A percentile compares a stretch with the other conserved stretches of the same genome.
phyloP scores from a whole-genome alignment of 1,140 invertebrate species.

The Colletes latitarsis region DNA sequence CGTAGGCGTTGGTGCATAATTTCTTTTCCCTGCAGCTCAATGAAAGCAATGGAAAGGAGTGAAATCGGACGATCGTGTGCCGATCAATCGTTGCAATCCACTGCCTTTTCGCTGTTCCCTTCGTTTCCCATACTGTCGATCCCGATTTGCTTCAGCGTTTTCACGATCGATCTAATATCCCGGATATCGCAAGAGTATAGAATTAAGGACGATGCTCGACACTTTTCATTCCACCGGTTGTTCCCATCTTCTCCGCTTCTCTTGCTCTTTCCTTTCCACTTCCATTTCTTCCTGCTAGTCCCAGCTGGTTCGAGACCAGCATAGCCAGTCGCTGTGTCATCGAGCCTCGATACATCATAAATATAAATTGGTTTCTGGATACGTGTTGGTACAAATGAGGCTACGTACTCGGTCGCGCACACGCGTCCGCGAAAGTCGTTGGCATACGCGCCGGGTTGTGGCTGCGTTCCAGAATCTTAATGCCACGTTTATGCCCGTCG shows the following conservation, averaged over 20 bases:
- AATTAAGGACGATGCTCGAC: background rate
- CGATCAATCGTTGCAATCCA: no score
- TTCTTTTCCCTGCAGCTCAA: no score
- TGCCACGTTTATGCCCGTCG: conserved; percentile 2
- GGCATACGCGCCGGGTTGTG: conserved; percentile 11
- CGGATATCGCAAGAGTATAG: background rate
- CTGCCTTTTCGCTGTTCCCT: no score
- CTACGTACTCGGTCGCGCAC: conserved; percentile 17
- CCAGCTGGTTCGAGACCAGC: conserved; percentile 49
- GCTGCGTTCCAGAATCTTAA: conserved; percentile 16
- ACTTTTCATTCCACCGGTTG: conserved; percentile 39
- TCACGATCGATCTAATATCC: no score
- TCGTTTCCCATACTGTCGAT: no score
- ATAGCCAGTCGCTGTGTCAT: conserved; percentile 72
- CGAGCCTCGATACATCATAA: conserved; percentile 69
- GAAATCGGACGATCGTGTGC: no score
- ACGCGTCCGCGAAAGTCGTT: conserved; percentile 32
- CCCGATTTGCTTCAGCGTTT: no score
- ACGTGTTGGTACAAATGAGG: conserved; percentile 60
- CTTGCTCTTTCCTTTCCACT: conserved; percentile 7
- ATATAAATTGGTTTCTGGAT: conserved; percentile 66
- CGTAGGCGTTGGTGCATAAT: no score
- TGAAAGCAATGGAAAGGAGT: no score
- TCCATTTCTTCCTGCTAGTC: conserved; percentile 51
- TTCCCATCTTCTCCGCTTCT: conserved; percentile 47